A percentile compares a stretch with the other conserved stretches of the same genome.
Conservation (phyloP, 2,797 vertebrate species). For the Rhincodon typus region DNA sequence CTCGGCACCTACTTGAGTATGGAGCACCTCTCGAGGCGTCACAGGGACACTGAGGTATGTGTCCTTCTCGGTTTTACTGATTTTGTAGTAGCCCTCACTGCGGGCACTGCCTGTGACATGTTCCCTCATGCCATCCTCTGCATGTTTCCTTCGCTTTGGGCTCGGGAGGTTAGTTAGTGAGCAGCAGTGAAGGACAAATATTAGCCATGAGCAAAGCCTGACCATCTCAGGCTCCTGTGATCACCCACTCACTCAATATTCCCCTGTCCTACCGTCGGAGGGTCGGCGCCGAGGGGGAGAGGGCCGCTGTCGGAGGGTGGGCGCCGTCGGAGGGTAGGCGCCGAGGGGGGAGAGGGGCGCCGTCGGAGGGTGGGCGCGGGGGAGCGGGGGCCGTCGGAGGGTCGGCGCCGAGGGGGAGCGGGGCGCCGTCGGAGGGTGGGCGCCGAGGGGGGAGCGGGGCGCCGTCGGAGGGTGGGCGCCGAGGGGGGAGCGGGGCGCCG, state of each 20-base stretch:
- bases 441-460: background rate
- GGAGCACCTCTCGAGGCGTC: constrained; percentile 78
- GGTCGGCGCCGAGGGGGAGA: too few relatives aligned
- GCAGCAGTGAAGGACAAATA: constrained; percentile 72
- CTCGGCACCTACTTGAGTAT: constrained; percentile 79
- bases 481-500: background rate
- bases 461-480: constrained; percentile 41
- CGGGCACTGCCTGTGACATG: constrained; percentile 87
- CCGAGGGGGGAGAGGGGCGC: too few relatives aligned
- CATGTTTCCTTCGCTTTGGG: constrained; percentile 80
- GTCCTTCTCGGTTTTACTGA: constrained; percentile 94
- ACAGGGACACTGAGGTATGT: constrained; percentile 91
- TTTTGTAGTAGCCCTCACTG: constrained; percentile 97
- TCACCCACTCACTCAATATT: too few relatives aligned
- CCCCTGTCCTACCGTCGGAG: too few relatives aligned
- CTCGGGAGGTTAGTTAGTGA: constrained; percentile 80
- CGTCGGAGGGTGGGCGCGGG: too few relatives aligned
- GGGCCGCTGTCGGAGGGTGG: too few relatives aligned
- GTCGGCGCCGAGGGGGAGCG: too few relatives aligned
- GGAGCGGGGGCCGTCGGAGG: too few relatives aligned
- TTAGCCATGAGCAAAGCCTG: too few relatives aligned
- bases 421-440: too few relatives aligned
- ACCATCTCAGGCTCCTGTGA: too few relatives aligned
- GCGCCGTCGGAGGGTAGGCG: too few relatives aligned
- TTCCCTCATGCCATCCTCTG: constrained; percentile 85